Evolutionary conservation across 2,888 invertebrate genomes (phyloP), one percentile per base, ranked within the genome.

Genomic region (Dicranocentrus wangi): DNA sequence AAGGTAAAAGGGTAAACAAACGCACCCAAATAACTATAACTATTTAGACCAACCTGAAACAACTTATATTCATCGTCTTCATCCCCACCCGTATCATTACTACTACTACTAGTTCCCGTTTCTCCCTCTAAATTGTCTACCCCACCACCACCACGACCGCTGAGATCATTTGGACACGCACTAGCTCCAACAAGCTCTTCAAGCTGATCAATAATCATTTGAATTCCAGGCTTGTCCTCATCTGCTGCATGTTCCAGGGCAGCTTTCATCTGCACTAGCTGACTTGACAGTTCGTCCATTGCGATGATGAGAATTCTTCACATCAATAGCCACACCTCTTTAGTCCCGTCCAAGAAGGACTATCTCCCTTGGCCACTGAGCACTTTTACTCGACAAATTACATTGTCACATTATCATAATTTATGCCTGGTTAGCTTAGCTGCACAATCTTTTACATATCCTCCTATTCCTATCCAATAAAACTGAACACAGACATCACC

Each of bases 231-330:
- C 47, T 81, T 82, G 58, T 85, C 85, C 10, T 83, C 84, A 0
- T 83, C 81, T 5, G 75, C 23, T 8, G 85, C 86, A 21, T 78
- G 47, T 10, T 51, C 73, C 8, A 85, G 58, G 0, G 82, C 84
- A 10, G 47, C 43, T 61, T 80, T 71, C 82, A 86, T 80, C 47
- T 85, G 85, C 27, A 23, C 8, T 13, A 86, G 42, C 51, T 86
- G 86, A 28, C 13, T 15, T 21, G 69, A 28, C 17, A 86, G 53
- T n/a, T 83, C 84, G 8, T 83, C 85, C 85, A 86, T 85, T 51
- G 8, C 13, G 39, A 39, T 39, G 39, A 39, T 39, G n/a, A n/a
- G n/a, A n/a, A n/a, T n/a, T n/a, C n/a, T n/a, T n/a, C n/a, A n/a
- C n/a, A n/a, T n/a, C n/a, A n/a, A n/a, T n/a, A n/a, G n/a, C n/a